Percentiles rank a stretch among this genome's conserved stretches.
Conservation (phyloP, 2,797 vertebrate species). For the Champsocephalus gunnari region DNA sequence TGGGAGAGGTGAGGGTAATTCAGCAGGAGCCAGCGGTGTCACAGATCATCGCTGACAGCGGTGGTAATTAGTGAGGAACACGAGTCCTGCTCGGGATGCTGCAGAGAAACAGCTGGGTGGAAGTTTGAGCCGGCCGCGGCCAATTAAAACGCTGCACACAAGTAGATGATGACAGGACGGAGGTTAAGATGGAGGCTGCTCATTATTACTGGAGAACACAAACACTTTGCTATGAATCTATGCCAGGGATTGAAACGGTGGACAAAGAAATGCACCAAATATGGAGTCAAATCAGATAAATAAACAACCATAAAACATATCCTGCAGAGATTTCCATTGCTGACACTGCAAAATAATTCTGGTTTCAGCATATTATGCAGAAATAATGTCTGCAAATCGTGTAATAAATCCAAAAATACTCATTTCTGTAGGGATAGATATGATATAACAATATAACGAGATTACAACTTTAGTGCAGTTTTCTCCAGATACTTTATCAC, state of each 20-base stretch:
- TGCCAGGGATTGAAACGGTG: not conserved
- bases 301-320: not conserved
- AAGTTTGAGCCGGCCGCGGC: constrained; percentile 35
- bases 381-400: not conserved
- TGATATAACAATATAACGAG: too few species aligned
- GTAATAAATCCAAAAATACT: not conserved
- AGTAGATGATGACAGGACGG: constrained; percentile 41
- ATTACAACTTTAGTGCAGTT: too few species aligned
- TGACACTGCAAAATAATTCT: not conserved
- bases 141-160: constrained; percentile 67
- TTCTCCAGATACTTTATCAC: too few species aligned
- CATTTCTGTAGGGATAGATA: not conserved
- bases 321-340: not conserved
- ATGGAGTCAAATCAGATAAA: not conserved
- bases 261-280: constrained; percentile 12
- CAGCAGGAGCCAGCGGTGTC: constrained; percentile 39
- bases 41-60: constrained; percentile 64
- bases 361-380: too few species aligned
- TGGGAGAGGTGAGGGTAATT: constrained; percentile 57
- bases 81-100: constrained; percentile 55
- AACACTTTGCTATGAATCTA: constrained; percentile 9
- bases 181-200: constrained; percentile 40
- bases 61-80: constrained; percentile 74
- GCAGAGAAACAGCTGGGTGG: constrained; percentile 59
- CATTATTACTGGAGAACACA: constrained; percentile 38